These are phyloP conservation scores for Anas platyrhynchos DNA, from an alignment of 2,113 vertebrate species.

Conservation along the genomic window DNA sequence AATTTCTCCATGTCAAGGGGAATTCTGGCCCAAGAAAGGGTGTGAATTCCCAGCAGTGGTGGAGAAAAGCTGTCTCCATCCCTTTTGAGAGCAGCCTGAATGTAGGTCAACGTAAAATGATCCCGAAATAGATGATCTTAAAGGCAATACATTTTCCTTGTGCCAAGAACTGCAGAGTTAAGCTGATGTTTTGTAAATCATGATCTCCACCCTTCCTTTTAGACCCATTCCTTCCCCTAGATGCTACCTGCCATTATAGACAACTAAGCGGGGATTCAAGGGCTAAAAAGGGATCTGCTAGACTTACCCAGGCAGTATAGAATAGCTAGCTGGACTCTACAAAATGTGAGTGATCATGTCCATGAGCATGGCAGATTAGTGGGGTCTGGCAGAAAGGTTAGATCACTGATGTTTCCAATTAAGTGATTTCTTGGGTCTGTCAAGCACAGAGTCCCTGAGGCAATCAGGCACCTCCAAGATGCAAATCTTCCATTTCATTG, in stretches of 20 bases:
- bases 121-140: not conserved
- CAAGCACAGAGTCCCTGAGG: not conserved
- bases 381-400: not conserved
- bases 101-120: fast-evolving
- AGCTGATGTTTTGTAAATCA: not conserved
- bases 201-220: not conserved
- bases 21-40: not conserved
- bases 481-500: not conserved
- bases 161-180: not conserved
- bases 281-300: not conserved
- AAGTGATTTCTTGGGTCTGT: not conserved
- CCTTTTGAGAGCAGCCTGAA: not conserved
- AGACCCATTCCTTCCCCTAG: not conserved
- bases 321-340: not conserved
- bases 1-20: fast-evolving
- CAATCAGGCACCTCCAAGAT: not conserved
- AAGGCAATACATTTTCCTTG: not conserved
- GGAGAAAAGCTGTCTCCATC: not conserved
- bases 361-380: not conserved
- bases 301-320: not conserved
- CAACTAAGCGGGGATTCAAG: not conserved
- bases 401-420: not conserved
- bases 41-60: not conserved
- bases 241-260: not conserved
- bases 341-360: not conserved